Evolutionary conservation across 2,888 invertebrate genomes (phyloP), one percentile per base, ranked within the genome.

Genomic region (Drosophila meridiana): DNA sequence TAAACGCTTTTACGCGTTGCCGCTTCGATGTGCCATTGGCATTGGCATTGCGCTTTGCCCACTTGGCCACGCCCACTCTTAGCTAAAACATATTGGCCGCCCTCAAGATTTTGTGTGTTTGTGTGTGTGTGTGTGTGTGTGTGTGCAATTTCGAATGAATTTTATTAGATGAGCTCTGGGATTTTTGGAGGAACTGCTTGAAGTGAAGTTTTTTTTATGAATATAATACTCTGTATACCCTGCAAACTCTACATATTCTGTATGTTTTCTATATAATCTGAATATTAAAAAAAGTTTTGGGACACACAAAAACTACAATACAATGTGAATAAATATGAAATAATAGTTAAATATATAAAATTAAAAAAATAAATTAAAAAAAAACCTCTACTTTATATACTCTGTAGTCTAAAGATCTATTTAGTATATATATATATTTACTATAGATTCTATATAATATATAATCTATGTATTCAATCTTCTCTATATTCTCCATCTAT

Each of bases 1-100:
- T 86, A 86, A 86, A 88, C 86, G 86, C 88, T 76, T 79, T 80
- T 76, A 87, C 82, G 86, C 86, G 69, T 81, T 81, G 76, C 69
- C 83, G 81, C 76, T 63, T 77, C 69, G 42, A 45, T 28, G n/a
- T 57, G 38, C 30, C 55, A 56, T 57, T 73, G 57, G 28, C 28
- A 43, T 53, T 50, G 55, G 48, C 65, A 32, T 52, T 45, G 55
- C 76, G 62, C 64, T 69, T 80, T 14, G 14, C 82, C 67, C 26
- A 20, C n/a, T 47, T 45, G 30, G 32, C n/a, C 63, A 68, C 68
- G 61, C 82, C 73, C 67, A 32, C 53, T 56, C 26, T 42, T 20
- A 20, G 42, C 30, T n/a, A 40, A 40, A 30, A 43, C 82, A 74
- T 71, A 76, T 80, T 76, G 69, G 61, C 47, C 63, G 78, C 73